Base-by-base conservation (phyloP, 2,113 vertebrate genomes). In the Calonectris borealis region DNA sequence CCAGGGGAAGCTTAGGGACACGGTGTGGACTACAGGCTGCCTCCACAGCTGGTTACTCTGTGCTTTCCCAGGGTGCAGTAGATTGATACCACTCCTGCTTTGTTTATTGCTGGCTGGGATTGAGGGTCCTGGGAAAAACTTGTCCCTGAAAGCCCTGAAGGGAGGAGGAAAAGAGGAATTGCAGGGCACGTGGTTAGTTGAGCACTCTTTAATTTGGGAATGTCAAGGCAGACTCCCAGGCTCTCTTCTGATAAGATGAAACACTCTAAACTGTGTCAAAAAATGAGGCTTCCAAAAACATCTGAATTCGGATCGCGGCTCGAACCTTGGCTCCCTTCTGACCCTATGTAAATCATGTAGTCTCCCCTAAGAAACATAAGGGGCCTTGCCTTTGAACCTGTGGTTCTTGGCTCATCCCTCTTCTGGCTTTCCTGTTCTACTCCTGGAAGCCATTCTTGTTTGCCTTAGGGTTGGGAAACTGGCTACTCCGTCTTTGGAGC, bases 181-280 rank as follows among this genome's bases (percentile, higher is more conserved):
- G 55, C 27, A 31, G 77, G 78, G 42, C 66, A 27, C 34, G 21
- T 64, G 51, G 46, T 87, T 91, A 91, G 58, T 34, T 91, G 89
- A 91, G 49, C 66, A 20, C 75, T 87, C 69, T 79, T 64, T 80
- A 90, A 73, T 83, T 93, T 90, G 82, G 89, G 75, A 93, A 90
- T 1, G 1, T 85, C 62, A 55, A 93, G 75, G 66, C 89, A 88
- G 55, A 27, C 48, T 97, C 71, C 42, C 75, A 93, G 84, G 60
- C 86, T 93, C 78, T 95, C 84, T 83, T 85, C 84, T 94, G 93
- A 95, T 96, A 96, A 95, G 94, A 90, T 68, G 83, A 92, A 95
- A 84, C 83, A 27, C 48, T 70, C 75, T 31, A 83, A 94, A 90
- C 62, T 71, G 68, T 95, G 87, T 96, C 94, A 94, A 85, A 95